Evolutionary conservation across 2,888 invertebrate species (phyloP), one percentile per base, ranked within the genome.

Genomic region (Omphaloscelis lunosa): DNA sequence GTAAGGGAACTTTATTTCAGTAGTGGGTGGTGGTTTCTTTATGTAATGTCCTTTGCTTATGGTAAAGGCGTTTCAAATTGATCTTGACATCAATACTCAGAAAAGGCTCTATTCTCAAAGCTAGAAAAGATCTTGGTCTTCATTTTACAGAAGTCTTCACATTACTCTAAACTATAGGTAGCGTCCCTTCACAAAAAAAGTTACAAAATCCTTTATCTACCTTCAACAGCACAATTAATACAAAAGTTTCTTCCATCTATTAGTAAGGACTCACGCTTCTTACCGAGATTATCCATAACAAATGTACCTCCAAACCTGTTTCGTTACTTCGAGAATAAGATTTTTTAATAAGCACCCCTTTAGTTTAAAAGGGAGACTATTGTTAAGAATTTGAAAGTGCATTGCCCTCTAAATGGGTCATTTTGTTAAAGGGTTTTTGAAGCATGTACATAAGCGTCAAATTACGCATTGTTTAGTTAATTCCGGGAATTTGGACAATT

Each of bases 321-420:
- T 88, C 72, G 79, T 76, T 87, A 82, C 83, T 85, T 79, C 34
- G 65, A 82, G 78, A 75, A 77, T 63, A 75, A 79, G 77, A 69
- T 79, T 83, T 86, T 86, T 78, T 76, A 75, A 76, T 75, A 79
- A 77, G 80, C 88, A 89, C 86, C 91, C 89, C 87, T 89, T 88
- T 82, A 58, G 66, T 86, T 84, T 77, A 77, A 88, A 85, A 88
- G 89, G 89, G 86, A 84, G 74, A 82, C 88, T 89, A 90, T 93
- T 92, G 92, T 92, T 86, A 76, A 83, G 86, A 86, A 86, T 89
- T 83, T 73, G 79, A 82, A 90, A 90, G 93, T 91, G 92, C 93
- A 92, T 88, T 92, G 92, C 90, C 92, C 92, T 91, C 83, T 87
- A 89, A 89, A 90, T 92, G 86, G 90, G 89, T 90, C 88, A 90